Conservation (phyloP, 2,113 vertebrate species). For the Riparia riparia region DNA sequence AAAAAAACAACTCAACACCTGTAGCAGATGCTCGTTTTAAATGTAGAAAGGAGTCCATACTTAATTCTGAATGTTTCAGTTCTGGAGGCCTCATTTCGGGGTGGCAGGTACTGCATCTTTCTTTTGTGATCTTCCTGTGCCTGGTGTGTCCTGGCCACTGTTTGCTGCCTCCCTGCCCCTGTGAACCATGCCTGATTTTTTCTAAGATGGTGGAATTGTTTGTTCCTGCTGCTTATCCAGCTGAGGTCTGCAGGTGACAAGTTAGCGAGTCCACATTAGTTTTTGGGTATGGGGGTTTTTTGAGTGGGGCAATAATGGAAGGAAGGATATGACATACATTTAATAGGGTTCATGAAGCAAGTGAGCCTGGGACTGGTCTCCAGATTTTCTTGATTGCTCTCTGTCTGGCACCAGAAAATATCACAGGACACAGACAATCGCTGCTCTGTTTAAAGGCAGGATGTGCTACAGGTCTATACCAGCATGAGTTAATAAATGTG, state of each 20-base stretch:
- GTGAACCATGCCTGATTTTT: rapidly evolving
- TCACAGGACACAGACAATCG: background rate
- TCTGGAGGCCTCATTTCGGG: background rate
- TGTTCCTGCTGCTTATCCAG: background rate
- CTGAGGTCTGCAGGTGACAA: background rate
- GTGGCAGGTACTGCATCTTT: background rate
- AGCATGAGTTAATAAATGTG: constrained; percentile 27
- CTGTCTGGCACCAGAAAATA: background rate
- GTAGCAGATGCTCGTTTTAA: background rate
- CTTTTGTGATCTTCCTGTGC: background rate
- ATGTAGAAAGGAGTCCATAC: background rate
- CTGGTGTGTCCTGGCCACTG: background rate
- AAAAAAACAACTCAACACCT: background rate
- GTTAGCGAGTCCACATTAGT: background rate
- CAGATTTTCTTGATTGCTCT: background rate
- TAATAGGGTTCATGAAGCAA: background rate
- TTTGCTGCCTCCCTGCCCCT: background rate
- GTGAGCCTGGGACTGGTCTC: background rate
- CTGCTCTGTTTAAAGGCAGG: background rate
- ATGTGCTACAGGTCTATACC: background rate
- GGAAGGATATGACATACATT: background rate
- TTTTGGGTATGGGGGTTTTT: background rate
- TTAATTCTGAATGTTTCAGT: background rate
- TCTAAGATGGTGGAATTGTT: background rate
- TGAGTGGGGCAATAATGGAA: background rate